Percentiles rank a stretch among this genome's conserved stretches.
Evolutionary conservation across 35 echinoderm and acorn worm genomes (phyloP).

Genomic region (Apostichopus japonicus): DNA sequence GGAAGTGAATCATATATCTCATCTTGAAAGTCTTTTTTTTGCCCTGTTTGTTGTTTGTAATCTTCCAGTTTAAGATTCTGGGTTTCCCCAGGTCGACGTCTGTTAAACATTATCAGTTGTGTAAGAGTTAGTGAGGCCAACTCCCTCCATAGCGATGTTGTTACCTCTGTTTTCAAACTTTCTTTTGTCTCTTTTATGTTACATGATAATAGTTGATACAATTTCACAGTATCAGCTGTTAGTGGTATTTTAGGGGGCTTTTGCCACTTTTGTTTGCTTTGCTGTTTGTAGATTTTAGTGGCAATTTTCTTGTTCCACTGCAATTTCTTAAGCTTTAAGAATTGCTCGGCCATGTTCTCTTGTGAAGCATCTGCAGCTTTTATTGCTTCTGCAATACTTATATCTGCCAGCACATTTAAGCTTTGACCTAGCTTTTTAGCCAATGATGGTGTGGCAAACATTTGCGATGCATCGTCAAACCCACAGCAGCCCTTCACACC

Average conservation of each 20-base stretch:
- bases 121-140: neutral
- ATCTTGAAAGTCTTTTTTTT: constrained; percentile 41
- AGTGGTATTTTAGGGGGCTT: constrained; percentile 53
- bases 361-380: neutral
- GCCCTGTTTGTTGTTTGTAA: neutral
- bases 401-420: neutral
- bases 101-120: constrained; percentile 4
- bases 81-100: constrained; percentile 4
- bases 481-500: constrained; percentile 21
- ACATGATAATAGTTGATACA: constrained; percentile 11
- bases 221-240: constrained; percentile 48
- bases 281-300: constrained; percentile 7
- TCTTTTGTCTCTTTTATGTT: constrained; percentile 29
- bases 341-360: neutral
- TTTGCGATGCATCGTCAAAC: neutral
- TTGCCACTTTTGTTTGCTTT: neutral
- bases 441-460: constrained; percentile 11
- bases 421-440: neutral
- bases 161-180: constrained; percentile 9
- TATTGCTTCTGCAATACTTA: neutral
- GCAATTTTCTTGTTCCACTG: neutral
- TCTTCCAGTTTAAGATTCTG: neutral
- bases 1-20: constrained; percentile 48
- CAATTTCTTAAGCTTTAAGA: neutral
- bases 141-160: constrained; percentile 1